Base-by-base conservation (phyloP, 2,888 invertebrate species). In the Cremastinae sp. region DNA sequence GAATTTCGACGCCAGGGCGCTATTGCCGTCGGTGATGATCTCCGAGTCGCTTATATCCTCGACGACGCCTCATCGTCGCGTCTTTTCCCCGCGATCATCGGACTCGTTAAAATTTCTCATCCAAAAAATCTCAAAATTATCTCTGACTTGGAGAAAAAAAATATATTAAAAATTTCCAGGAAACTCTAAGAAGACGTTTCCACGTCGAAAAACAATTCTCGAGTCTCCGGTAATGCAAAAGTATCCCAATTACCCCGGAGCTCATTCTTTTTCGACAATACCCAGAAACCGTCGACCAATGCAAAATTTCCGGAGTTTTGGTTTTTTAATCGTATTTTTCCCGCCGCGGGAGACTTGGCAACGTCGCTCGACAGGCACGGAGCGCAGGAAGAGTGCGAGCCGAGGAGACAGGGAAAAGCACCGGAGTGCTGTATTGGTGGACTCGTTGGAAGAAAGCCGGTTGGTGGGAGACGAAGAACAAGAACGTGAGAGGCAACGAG, bases 311-410 rank as follows among this genome's bases (percentile, higher is more conserved):
- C n/a, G 35, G 10, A 41, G 41, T 8, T 43, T 39, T 64, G 12
- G 10, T 85, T 89, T 89, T 85, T 86, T 88, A 89, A 87, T 82
- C 80, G 81, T 82, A 85, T 85, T 86, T 78, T 89, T 89, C 88
- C 89, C 89, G 89, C 89, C 88, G 83, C 82, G 49, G 9, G 20
- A 58, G 78, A 83, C 37, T 68, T 76, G 84, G 84, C 85, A 85
- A 85, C 84, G 74, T 53, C 56, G 79, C 2, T 28, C 28, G 2
- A 2, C 2, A 5, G 5, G 28, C 28, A n/a, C n/a, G n/a, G 28
- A 28, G 28, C 28, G 58, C 39, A 61, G 70, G 65, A 78, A 62
- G 75, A 45, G 28, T 22, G 66, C 51, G 41, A 43, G 66, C 75
- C 66, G 74, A 76, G 51, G 61, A 59, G 47, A 68, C 68, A 72